A percentile compares a stretch with the other conserved stretches of the same genome.
phyloP scores from a whole-genome alignment of 2,888 invertebrate species.

The Caenorhabditis sp. region DNA sequence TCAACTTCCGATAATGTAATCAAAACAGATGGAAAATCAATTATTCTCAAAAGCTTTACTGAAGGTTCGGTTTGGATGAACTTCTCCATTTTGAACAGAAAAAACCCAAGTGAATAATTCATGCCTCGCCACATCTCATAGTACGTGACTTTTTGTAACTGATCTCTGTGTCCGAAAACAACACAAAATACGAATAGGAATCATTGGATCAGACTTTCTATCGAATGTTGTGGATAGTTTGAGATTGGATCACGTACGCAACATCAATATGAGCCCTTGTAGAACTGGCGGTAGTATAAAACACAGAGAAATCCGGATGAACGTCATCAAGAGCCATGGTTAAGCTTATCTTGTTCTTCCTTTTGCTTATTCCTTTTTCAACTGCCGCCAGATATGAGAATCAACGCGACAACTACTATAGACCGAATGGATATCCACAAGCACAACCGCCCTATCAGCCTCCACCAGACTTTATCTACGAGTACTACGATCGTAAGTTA shows the following conservation, averaged over 20 bases:
- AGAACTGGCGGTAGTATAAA: conserved; percentile 13
- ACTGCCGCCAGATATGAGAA: not conserved
- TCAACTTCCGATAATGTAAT: too few relatives aligned
- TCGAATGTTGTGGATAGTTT: conserved; percentile 21
- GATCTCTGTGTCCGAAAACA: conserved; percentile 1
- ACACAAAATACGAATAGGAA: conserved; percentile 40
- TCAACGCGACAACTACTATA: conserved; percentile 6
- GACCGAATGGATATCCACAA: conserved; percentile 3
- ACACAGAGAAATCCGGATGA: not conserved
- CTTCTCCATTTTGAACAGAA: not conserved
- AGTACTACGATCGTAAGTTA: conserved; percentile 26
- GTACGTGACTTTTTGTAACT: conserved; percentile 17
- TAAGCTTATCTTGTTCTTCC: conserved; percentile 1
- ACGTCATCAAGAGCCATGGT: conserved; percentile 25
- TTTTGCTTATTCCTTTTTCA: conserved; percentile 3
- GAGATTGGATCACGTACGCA: conserved; percentile 38
- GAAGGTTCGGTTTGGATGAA: not conserved
- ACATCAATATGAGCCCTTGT: conserved; percentile 22
- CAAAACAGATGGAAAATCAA: too few relatives aligned
- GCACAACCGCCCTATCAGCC: not conserved
- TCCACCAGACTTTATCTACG: conserved; percentile 1
- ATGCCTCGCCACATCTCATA: not conserved
- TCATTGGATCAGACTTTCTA: conserved; percentile 27
- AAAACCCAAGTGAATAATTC: not conserved
- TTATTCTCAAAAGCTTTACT: not conserved